These are phyloP conservation scores for Bombyx mandarina DNA, from an alignment of 1,140 invertebrate species.

Conservation along the genomic window DNA sequence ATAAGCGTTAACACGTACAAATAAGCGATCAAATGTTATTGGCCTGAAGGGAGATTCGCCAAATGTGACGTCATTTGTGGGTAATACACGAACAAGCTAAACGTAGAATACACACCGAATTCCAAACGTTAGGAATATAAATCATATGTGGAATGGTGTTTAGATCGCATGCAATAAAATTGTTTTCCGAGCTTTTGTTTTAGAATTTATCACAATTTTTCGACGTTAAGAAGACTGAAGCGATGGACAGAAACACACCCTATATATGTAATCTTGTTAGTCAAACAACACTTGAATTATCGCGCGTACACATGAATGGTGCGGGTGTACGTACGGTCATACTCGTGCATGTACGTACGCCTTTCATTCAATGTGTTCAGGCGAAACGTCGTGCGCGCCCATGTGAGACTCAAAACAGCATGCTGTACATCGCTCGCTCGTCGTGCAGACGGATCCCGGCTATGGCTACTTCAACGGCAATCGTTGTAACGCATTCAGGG, in stretches of 20 bases:
- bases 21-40: no score
- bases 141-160: no score
- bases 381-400: conserved; percentile 28
- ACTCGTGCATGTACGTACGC: conserved; percentile 48
- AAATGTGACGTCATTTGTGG: no score
- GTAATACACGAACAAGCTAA: no score
- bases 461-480: not conserved
- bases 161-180: no score
- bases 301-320: conserved; percentile 63
- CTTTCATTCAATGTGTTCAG: conserved; percentile 69
- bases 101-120: no score
- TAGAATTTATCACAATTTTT: no score
- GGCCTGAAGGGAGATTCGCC: no score
- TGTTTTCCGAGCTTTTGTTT: no score
- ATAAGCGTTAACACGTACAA: no score
- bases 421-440: conserved; percentile 46
- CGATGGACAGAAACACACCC: not conserved
- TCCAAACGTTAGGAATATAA: no score
- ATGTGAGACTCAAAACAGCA: conserved; percentile 50
- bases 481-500: not conserved
- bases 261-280: conserved; percentile 28
- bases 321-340: conserved; percentile 7
- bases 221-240: no score
- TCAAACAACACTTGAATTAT: conserved; percentile 56
- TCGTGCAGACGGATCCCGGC: conserved; percentile 12